phyloP scores from a whole-genome alignment of 2,113 vertebrate genomes.

The Pipa parva region DNA sequence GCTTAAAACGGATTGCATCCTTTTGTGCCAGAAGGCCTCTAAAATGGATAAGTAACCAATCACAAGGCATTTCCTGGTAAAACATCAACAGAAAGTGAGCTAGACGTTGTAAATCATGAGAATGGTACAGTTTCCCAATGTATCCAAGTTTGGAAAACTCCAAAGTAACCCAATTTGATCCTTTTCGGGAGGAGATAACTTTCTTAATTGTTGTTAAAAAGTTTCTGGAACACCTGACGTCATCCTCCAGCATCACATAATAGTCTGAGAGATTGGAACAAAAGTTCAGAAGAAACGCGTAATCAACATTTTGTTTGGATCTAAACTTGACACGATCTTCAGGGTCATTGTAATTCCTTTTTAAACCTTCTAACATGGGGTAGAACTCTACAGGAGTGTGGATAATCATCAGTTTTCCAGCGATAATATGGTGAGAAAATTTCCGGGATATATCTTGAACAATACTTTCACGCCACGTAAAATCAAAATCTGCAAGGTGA shows the following conservation, averaged over 20 bases:
- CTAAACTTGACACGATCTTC: conserved; percentile 92
- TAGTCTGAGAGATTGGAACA: conserved; percentile 97
- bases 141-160: conserved; percentile 98
- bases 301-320: conserved; percentile 97
- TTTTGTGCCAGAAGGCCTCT: conserved; percentile 88
- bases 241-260: conserved; percentile 97
- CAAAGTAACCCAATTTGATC: conserved; percentile 94
- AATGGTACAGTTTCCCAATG: conserved; percentile 93
- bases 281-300: conserved; percentile 84
- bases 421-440: conserved; percentile 95
- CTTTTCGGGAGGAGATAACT: conserved; percentile 88
- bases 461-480: conserved; percentile 83
- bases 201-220: conserved; percentile 95
- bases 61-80: conserved; percentile 98
- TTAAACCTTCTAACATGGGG: conserved; percentile 85
- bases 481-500: conserved; percentile 89
- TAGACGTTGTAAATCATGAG: conserved; percentile 79
- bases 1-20: conserved; percentile 91
- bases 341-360: conserved; percentile 97
- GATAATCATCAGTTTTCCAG: conserved; percentile 88
- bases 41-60: conserved; percentile 95
- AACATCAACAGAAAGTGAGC: conserved; percentile 98
- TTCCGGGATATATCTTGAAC: conserved; percentile 92
- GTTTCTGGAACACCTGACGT: conserved; percentile 90
- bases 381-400: conserved; percentile 92